Conservation (phyloP, 2,113 vertebrate species). For the Chiloscyllium plagiosum region DNA sequence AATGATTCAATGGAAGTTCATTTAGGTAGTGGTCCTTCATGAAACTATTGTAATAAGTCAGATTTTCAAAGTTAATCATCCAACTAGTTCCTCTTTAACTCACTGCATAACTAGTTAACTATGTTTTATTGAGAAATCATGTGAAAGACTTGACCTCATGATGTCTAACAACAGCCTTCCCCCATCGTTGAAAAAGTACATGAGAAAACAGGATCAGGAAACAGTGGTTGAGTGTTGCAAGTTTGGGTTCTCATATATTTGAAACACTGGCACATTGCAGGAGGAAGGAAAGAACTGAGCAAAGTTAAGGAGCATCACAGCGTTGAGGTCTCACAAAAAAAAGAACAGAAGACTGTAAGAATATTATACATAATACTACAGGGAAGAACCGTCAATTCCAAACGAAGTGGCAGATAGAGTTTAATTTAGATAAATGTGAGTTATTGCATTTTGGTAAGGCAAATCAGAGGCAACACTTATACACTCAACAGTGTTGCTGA, state of each 20-base stretch:
- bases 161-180: neutral
- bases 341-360: neutral
- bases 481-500: too few species aligned
- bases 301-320: neutral
- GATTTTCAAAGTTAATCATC: constrained; percentile 9
- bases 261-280: neutral
- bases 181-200: neutral
- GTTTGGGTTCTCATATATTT: neutral
- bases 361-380: neutral
- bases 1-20: neutral
- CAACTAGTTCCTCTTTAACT: neutral
- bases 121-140: neutral
- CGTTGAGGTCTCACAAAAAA: neutral
- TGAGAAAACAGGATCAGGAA: neutral
- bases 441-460: too few species aligned
- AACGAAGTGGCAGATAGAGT: too few species aligned
- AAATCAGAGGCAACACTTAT: too few species aligned
- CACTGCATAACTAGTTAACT: neutral
- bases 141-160: neutral
- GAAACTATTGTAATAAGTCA: neutral
- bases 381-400: neutral
- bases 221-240: neutral
- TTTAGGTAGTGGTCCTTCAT: neutral
- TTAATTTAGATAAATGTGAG: too few species aligned
- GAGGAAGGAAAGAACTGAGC: neutral